Base-by-base conservation (phyloP, 2,113 vertebrate genomes). In the Anhinga rufa region DNA sequence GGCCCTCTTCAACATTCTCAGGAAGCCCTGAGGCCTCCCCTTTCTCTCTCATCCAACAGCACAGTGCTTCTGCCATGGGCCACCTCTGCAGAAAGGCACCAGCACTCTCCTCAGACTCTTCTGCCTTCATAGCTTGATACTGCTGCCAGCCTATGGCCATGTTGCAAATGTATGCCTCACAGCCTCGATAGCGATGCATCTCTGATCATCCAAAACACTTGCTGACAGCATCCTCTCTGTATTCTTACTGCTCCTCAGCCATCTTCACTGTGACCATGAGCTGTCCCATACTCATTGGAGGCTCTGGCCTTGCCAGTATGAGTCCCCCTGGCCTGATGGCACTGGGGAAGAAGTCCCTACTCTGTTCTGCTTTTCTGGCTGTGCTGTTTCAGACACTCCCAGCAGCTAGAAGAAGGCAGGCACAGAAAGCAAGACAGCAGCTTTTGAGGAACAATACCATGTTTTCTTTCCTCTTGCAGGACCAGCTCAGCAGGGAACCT, bases 181-280 rank as follows among this genome's bases (percentile, higher is more conserved):
- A 34, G 40, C 26, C 38, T 72, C 1, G 0, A 6, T 2, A 58
- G 29, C 1, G 3, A 52, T 6, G 38, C 17, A 21, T 7, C 55
- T 86, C 78, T 64, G 38, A 65, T 26, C 66, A 32, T 9, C 68
- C 68, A 49, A 60, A 58, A 44, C 46, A 75, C n/a, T 38, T 29
- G 10, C 65, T 58, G 60, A 65, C 54, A 12, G 31, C 1, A 0
- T 42, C 15, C 26, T n/a, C 34, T 49, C 46, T 24, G 32, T 26
- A 64, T 80, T 74, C 38, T 87, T 3, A 3, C 28, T 48, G 55
- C 75, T 74, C 18, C 46, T 65, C 72, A 52, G 28, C 38, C 18
- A n/a, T 31, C 9, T 36, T 71, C 49, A 38, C 26, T 16, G 6
- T 55, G 24, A 65, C 38, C 17, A 10, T 18, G 22, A 1, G 5